phyloP scores from a whole-genome alignment of 2,113 vertebrate genomes.

The Lamprologus speciosus region DNA sequence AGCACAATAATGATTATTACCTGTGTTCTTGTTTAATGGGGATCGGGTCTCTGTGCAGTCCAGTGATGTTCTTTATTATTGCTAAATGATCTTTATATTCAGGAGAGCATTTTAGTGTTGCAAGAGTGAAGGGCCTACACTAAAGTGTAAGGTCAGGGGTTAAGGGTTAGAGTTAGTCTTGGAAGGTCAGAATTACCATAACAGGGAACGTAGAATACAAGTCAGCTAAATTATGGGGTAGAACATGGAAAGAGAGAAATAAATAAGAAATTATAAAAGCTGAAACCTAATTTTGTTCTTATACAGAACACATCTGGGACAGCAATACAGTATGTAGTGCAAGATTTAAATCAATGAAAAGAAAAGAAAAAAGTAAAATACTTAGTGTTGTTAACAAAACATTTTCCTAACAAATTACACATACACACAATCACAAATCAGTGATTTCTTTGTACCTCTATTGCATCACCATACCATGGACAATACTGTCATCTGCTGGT shows the following conservation, averaged over 20 bases:
- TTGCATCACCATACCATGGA: background rate
- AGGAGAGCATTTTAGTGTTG: background rate
- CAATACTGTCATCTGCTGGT: constrained; percentile 42
- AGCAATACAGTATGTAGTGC: background rate
- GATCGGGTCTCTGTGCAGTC: background rate
- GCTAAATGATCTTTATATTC: background rate
- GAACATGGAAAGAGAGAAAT: background rate
- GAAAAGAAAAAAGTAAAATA: background rate
- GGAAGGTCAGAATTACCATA: background rate
- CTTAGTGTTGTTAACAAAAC: background rate
- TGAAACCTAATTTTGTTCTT: background rate
- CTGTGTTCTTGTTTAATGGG: background rate
- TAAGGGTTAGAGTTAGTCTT: background rate
- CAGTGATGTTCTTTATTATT: background rate
- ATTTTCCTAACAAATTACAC: background rate
- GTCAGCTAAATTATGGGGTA: background rate
- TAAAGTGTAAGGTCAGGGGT: background rate
- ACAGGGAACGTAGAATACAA: background rate
- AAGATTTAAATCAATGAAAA: background rate
- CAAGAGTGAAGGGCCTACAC: background rate
- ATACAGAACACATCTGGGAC: background rate
- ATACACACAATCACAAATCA: background rate
- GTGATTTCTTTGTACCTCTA: background rate
- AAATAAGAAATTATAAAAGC: background rate
- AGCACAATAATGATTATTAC: background rate